A percentile compares a stretch with the other conserved stretches of the same genome.
Evolutionary conservation across 2,888 invertebrate species (phyloP).

Genomic region (Exephanes ischioxanthus): DNA sequence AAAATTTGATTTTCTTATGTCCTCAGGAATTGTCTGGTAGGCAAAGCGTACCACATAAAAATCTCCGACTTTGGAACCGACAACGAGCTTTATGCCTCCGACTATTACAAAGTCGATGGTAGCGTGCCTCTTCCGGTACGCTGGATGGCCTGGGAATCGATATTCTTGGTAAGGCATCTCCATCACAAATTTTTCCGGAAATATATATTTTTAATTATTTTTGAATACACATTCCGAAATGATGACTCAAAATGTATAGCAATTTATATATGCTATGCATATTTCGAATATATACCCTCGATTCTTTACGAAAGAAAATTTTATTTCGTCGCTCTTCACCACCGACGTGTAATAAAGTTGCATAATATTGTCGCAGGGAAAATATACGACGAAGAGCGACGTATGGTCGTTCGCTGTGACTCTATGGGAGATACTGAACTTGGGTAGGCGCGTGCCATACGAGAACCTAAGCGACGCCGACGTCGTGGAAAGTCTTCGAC

Average conservation of each 20-base stretch:
- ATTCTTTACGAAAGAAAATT: background rate
- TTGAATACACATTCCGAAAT: background rate
- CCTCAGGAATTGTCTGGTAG: conserved; percentile 93
- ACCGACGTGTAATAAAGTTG: background rate
- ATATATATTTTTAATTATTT: background rate
- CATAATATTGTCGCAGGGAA: conserved; percentile 86
- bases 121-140: conserved; percentile 92
- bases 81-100: conserved; percentile 91
- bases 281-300: too few species aligned
- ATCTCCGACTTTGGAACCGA: conserved; percentile 95
- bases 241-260: background rate
- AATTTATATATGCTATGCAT: background rate
- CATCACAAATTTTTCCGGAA: background rate
- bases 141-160: conserved; percentile 96
- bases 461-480: conserved; percentile 91
- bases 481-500: conserved; percentile 93
- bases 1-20: conserved; percentile 39
- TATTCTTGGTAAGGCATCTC: conserved; percentile 86
- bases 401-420: conserved; percentile 97
- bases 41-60: conserved; percentile 92
- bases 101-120: conserved; percentile 94
- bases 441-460: conserved; percentile 92
- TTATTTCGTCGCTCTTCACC: background rate
- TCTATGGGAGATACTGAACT: conserved; percentile 93
- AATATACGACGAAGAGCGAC: conserved; percentile 95